Conservation (phyloP, 1,140 invertebrate species). For the Telenomus remus region DNA sequence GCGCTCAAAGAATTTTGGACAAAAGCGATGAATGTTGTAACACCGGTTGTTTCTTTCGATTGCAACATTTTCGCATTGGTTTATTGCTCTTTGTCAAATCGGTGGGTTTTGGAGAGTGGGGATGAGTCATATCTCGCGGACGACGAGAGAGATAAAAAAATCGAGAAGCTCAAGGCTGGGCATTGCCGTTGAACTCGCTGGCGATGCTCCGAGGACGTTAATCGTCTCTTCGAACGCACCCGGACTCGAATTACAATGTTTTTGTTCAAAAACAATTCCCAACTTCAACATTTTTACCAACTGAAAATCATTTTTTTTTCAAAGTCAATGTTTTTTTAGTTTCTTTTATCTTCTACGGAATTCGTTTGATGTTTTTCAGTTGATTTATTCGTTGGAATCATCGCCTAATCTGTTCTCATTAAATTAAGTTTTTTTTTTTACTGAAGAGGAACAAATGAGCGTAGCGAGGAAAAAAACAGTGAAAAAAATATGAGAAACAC, state of each 20-base stretch:
- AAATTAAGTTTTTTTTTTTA: neutral
- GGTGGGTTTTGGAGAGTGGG: conserved; percentile 13
- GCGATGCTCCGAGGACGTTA: conserved; percentile 56
- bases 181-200: conserved; percentile 58
- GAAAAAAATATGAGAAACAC: conserved; percentile 28
- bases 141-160: conserved; percentile 34
- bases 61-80: conserved; percentile 33
- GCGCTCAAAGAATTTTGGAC: no score
- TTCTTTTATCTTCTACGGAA: no score
- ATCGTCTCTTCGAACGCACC: conserved; percentile 52
- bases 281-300: no score
- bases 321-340: no score
- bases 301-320: no score
- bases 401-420: neutral
- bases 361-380: no score
- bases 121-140: conserved; percentile 63
- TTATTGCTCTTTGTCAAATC: conserved; percentile 53
- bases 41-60: conserved; percentile 32
- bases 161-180: conserved; percentile 49
- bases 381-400: conserved; percentile 33
- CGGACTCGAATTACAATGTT: conserved; percentile 29
- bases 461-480: no score
- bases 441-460: neutral
- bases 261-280: conserved; percentile 53
- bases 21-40: conserved; percentile 8